Evolutionary conservation across 2,888 invertebrate genomes (phyloP), one percentile per base, ranked within the genome.

Genomic region (Gymnocheta viridis): DNA sequence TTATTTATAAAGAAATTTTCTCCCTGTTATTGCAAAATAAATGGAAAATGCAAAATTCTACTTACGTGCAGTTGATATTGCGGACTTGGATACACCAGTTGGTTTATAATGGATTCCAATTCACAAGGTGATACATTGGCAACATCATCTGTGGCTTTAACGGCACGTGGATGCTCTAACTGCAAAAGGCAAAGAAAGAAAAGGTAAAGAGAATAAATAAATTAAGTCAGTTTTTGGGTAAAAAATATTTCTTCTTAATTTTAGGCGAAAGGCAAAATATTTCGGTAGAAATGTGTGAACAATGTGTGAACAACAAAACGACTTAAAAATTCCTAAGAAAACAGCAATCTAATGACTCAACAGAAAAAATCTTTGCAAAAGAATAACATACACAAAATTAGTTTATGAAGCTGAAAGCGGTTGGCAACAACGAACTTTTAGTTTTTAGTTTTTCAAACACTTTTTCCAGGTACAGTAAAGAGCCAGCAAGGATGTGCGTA

Each of bases 1-100:
- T 51, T 54, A 29, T 29, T 49, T 2, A 0, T 24, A 22, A 51
- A 24, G 10, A 24, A 27, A 14, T 10, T 4, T 27, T 47, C 2
- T 27, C 24, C 22, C 14, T 56, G 32, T 1, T 9, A 27, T 72
- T 19, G 6, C 24, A 47, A 60, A 51, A 10, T 10, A 41, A 41
- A 29, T 7, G 10, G 3, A 38, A 49, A 60, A 41, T 35, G 2
- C 1, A 32, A 60, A 69, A 29, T 49, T 56, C 24, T 47, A 90
- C 92, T 91, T 89, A 92, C 92, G 85, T 92, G 92, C 88, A 92
- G 87, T 87, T 91, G 91, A 85, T 91, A 92, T 79, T 91, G 91
- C 7, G 90, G 89, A 69, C 88, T 91, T 81, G 92, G 92, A 88
- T 91, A 90, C 82, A 89, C 88, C 86, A 92, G 87, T 82, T 92